Conservation (phyloP, 2,888 invertebrate species). For the Rotaria sp. region DNA sequence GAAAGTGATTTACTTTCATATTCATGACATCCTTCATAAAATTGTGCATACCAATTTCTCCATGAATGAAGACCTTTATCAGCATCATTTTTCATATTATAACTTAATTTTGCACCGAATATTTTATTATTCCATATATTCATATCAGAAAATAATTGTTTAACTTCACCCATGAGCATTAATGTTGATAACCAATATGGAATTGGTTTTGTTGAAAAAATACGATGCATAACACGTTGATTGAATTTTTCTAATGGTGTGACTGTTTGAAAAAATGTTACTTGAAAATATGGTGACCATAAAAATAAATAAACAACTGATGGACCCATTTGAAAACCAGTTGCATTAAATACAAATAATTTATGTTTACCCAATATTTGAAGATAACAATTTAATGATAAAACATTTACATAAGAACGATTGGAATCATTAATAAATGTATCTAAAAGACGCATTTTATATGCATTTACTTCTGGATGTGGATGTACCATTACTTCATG, state of each 20-base stretch:
- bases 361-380: slow-evolving; percentile 33
- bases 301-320: slow-evolving; percentile 39
- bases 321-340: slow-evolving; percentile 40
- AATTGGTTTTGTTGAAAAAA: slow-evolving; percentile 27
- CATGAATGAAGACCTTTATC: slow-evolving; percentile 36
- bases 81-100: slow-evolving; percentile 39
- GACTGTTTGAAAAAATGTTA: slow-evolving; percentile 35
- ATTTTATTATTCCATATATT: slow-evolving; percentile 40
- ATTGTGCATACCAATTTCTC: slow-evolving; percentile 40
- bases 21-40: slow-evolving; percentile 40
- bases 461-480: slow-evolving; percentile 31
- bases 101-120: slow-evolving; percentile 35
- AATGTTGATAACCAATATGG: slow-evolving; percentile 38
- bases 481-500: slow-evolving; percentile 33
- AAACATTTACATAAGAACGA: slow-evolving; percentile 35
- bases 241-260: slow-evolving; percentile 40
- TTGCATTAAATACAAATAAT: slow-evolving; percentile 40
- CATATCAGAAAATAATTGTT: slow-evolving; percentile 40
- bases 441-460: slow-evolving; percentile 34
- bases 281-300: slow-evolving; percentile 36
- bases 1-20: slow-evolving; percentile 32
- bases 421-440: slow-evolving; percentile 34
- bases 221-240: slow-evolving; percentile 36
- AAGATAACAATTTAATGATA: slow-evolving; percentile 35
- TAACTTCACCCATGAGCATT: slow-evolving; percentile 35